phyloP scores from a whole-genome alignment of 2,113 vertebrate genomes.

The Sinocyclocheilus maitianheensis region DNA sequence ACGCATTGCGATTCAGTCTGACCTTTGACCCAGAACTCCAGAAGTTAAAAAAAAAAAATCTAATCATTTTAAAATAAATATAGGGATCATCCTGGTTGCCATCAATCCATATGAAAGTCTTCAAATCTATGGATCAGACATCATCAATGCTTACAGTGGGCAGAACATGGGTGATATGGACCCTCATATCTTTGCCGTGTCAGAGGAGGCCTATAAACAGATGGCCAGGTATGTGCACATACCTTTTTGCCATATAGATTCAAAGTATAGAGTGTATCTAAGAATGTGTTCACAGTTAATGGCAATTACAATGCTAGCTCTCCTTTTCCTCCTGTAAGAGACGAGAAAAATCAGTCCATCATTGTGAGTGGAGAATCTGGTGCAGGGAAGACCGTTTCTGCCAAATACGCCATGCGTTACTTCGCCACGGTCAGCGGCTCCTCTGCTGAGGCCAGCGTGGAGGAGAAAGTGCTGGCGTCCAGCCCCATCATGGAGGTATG shows the following conservation, averaged over 20 bases:
- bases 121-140: constrained; percentile 94
- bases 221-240: constrained; percentile 87
- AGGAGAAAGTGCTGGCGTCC: constrained; percentile 93
- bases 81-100: constrained; percentile 96
- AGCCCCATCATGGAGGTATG: constrained; percentile 99
- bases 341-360: constrained; percentile 94
- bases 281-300: neutral
- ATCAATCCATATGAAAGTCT: constrained; percentile 96
- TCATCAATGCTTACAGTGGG: constrained; percentile 95
- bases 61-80: neutral
- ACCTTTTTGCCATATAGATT: neutral
- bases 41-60: neutral
- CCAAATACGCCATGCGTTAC: constrained; percentile 97
- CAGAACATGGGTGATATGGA: constrained; percentile 99
- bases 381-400: constrained; percentile 96
- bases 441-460: constrained; percentile 85
- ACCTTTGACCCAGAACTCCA: neutral
- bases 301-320: neutral
- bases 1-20: neutral
- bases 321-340: constrained; percentile 70
- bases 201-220: constrained; percentile 95
- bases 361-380: constrained; percentile 90
- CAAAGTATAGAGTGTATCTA: neutral
- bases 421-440: constrained; percentile 94
- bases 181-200: constrained; percentile 97